Evolutionary conservation across 2,113 vertebrate genomes (phyloP), one percentile per base, ranked within the genome.

Genomic region (Dicrurus megarhynchus): DNA sequence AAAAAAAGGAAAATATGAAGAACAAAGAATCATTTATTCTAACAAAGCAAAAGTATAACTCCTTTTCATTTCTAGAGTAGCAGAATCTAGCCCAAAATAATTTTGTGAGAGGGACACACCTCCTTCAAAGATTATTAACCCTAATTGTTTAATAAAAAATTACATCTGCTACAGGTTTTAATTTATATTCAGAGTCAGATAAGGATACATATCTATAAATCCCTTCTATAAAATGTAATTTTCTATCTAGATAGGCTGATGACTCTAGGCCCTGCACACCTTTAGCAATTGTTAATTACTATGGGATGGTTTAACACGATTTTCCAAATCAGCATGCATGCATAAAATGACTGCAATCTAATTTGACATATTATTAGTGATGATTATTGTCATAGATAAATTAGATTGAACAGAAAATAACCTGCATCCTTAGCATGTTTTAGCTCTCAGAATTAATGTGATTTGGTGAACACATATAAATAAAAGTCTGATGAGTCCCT

Each of bases 401-500:
- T 98, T 98, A 98, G 98, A 98, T 98, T 98, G 98, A 98, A 98
- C 96, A 97, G 98, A 98, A 98, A 98, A 98, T 98, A 98, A 98
- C 98, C 98, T 98, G 98, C 97, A 98, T 98, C 97, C 97, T 98
- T 98, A 98, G 98, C 98, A 98, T 98, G 98, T 98, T 98, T 98
- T 98, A 98, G 97, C 98, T 98, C 97, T 98, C 97, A 97, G 97
- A 98, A 98, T 98, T 98, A 98, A 98, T 98, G 98, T 98, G 98
- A 98, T 98, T 99, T 98, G 97, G 98, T 98, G 98, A 98, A 98
- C 98, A 98, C 98, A 98, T 98, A 98, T 98, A 98, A 98, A 98
- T 98, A 98, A 98, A 98, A 97, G 97, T 98, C 97, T 98, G 98
- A 98, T 98, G 98, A 98, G 98, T 98, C 98, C 98, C 98, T 93